Evolutionary conservation across 1,140 invertebrate species (phyloP), one percentile per base, ranked within the genome.

Genomic region (Heliconius hewitsoni): DNA sequence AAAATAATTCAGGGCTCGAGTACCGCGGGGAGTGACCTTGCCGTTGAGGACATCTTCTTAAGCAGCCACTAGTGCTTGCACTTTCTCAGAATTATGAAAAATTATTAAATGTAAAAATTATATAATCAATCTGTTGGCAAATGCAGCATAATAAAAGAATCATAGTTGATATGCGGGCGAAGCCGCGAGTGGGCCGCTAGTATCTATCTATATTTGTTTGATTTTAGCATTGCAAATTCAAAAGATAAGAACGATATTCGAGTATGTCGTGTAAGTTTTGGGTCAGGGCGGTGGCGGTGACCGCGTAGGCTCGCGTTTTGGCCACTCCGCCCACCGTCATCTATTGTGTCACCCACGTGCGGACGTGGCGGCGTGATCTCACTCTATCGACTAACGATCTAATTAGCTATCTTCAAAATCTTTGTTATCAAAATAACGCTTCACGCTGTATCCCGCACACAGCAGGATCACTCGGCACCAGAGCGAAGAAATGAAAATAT

Each of bases 241-340:
- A 66, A 66, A 16, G 27, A 6, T 72, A 72, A 72, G 18, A 30
- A 72, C 19, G 3, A 42, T 72, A 72, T 72, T n/a, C 55, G 18
- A 18, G 18, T 8, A 72, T 73, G 71, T 55, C 71, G 79, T 80
- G 73, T 11, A 76, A 71, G 70, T 34, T 37, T 23, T 71, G 46
- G 74, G 46, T 80, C 70, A 83, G 81, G 79, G 71, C 80, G 74
- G 75, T 78, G 82, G 82, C 82, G 70, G 73, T 60, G 80, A 76
- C 55, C 80, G 92, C 87, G 92, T 93, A 89, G 91, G 92, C 81
- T 91, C 84, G 81, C 71, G 75, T 91, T 92, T 92, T 93, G 91
- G 92, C 81, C 71, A 39, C 74, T 83, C 89, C 89, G 86, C 91
- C 88, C 89, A 89, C 87, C 78, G 72, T 81, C 78, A 78, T 78